Conservation (phyloP, 1,140 invertebrate species). For the Drosophila kanapiae region DNA sequence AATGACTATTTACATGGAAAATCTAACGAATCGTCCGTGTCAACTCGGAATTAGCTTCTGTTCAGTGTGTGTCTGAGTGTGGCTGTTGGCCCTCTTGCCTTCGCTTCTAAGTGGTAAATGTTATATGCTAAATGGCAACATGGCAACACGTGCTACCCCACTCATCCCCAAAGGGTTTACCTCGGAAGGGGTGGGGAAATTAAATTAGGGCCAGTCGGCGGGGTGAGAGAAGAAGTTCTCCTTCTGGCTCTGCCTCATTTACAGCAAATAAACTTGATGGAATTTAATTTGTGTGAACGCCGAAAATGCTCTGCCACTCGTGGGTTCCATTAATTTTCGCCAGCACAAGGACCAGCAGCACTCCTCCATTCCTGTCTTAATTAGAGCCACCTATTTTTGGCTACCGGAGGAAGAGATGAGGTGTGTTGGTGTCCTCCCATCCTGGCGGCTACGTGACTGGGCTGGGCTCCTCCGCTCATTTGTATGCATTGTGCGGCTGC, state of each 20-base stretch:
- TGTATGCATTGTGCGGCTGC: slow-evolving; percentile 46
- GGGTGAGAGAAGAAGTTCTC: slow-evolving; percentile 12
- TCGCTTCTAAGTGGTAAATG: slow-evolving; percentile 37
- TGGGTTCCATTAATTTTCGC: slow-evolving; percentile 62
- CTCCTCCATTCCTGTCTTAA: slow-evolving; percentile 52
- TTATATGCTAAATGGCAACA: slow-evolving; percentile 15
- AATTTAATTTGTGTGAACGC: slow-evolving; percentile 70
- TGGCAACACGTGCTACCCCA: slow-evolving; percentile 59
- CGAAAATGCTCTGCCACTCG: slow-evolving; percentile 48
- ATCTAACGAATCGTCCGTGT: slow-evolving; percentile 24
- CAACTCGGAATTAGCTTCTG: slow-evolving; percentile 29
- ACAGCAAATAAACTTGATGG: slow-evolving; percentile 72
- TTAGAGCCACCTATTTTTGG: slow-evolving; percentile 40
- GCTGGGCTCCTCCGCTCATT: slow-evolving; percentile 42
- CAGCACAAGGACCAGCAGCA: not conserved
- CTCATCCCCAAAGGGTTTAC: slow-evolving; percentile 12
- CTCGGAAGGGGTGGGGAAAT: slow-evolving; percentile 6
- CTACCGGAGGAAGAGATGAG: not conserved
- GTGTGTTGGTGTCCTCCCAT: slow-evolving; percentile 1
- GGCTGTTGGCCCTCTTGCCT: slow-evolving; percentile 5
- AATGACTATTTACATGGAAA: slow-evolving; percentile 75
- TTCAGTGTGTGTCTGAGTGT: slow-evolving; percentile 6
- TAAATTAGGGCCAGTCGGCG: slow-evolving; percentile 44
- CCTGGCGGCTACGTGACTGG: slow-evolving; percentile 36
- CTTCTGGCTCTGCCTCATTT: slow-evolving; percentile 47